Conservation (phyloP, 2,797 vertebrate genomes). For the Hypotaenidia okinawae region DNA sequence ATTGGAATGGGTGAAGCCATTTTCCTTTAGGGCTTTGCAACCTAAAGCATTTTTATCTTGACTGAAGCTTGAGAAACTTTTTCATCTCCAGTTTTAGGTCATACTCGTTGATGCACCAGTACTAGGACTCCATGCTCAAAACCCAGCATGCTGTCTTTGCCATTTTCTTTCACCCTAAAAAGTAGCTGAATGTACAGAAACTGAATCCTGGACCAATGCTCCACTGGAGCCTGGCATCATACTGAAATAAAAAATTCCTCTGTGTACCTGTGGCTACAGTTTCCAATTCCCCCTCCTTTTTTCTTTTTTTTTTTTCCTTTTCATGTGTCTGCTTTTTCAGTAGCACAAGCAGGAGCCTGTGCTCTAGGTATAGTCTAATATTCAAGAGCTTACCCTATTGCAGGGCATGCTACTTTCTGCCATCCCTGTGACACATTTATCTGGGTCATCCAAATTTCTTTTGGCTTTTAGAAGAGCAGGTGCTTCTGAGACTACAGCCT, state of each 20-base stretch:
- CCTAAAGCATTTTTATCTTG: neutral
- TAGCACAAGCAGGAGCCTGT: neutral
- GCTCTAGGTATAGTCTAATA: neutral
- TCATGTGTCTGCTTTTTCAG: neutral
- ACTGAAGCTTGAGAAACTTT: neutral
- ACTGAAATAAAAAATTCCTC: neutral
- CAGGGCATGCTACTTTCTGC: neutral
- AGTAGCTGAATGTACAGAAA: neutral
- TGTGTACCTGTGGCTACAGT: neutral
- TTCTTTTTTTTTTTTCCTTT: neutral
- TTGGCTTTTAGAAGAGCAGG: neutral
- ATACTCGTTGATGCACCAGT: neutral
- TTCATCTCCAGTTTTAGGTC: neutral
- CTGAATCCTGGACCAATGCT: neutral
- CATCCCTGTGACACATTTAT: neutral
- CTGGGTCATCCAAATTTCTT: neutral
- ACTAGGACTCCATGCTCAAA: neutral
- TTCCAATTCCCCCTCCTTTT: neutral
- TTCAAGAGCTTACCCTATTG: neutral
- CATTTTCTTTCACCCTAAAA: neutral
- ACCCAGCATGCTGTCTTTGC: neutral
- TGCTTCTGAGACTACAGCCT: neutral
- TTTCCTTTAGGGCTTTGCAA: neutral
- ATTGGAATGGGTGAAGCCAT: neutral
- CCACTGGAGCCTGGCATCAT: neutral